These are phyloP conservation scores for Sesamia nonagrioides DNA, from an alignment of 1,140 invertebrate species.

Conservation along the genomic window DNA sequence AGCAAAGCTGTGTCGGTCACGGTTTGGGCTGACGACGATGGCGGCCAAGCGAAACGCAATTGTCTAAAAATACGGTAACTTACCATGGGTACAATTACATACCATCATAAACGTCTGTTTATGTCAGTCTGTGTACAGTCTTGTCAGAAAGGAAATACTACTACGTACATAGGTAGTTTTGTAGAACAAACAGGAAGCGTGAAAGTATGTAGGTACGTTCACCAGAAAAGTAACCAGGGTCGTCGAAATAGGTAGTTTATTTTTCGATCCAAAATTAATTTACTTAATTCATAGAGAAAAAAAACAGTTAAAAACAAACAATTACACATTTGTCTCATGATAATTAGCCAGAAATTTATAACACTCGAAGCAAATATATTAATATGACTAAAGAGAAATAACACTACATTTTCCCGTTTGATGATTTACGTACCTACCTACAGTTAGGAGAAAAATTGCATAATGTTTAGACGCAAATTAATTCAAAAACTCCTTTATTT, in stretches of 20 bases:
- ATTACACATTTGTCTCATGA: too few species aligned
- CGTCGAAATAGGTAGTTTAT: too few species aligned
- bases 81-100: slow-evolving; percentile 15
- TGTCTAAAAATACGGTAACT: slow-evolving; percentile 61
- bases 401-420: slow-evolving; percentile 6
- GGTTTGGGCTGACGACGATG: slow-evolving; percentile 47
- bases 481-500: background rate
- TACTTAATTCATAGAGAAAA: too few species aligned
- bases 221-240: too few species aligned
- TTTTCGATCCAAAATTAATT: background rate
- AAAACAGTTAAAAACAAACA: too few species aligned
- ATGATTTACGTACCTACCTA: background rate
- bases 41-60: slow-evolving; percentile 61
- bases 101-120: too few species aligned
- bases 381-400: slow-evolving; percentile 13
- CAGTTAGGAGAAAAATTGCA: too few species aligned
- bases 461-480: too few species aligned
- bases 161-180: too few species aligned
- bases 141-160: too few species aligned
- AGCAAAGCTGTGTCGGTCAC: slow-evolving; percentile 42
- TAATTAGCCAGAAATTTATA: slow-evolving; percentile 1
- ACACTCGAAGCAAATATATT: background rate
- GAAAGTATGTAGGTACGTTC: background rate
- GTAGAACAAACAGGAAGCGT: background rate
- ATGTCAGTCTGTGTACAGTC: too few species aligned